Conservation (phyloP, 2,113 vertebrate genomes). For the Microcebus griseorufus region DNA sequence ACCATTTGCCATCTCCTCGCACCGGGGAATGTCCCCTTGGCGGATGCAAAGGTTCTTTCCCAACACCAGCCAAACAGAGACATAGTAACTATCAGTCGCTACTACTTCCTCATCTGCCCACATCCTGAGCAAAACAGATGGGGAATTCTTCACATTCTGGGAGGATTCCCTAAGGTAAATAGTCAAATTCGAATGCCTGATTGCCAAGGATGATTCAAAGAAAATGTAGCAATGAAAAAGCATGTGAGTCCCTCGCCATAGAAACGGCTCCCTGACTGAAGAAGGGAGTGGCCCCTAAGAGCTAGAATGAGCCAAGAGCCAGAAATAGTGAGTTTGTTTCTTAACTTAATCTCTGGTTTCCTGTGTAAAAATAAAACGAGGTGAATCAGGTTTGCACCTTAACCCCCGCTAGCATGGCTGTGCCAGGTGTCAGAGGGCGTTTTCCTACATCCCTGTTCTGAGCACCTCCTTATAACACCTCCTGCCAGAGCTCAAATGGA, state of each 20-base stretch:
- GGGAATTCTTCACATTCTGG: constrained; percentile 68
- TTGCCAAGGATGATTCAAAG: constrained; percentile 50
- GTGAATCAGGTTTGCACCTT: background rate
- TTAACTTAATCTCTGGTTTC: constrained; percentile 42
- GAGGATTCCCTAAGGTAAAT: constrained; percentile 50
- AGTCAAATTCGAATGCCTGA: constrained; percentile 25
- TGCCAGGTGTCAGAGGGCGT: background rate
- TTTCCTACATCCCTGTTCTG: background rate
- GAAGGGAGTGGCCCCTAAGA: background rate
- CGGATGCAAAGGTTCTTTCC: constrained; percentile 56
- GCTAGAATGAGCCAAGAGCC: background rate
- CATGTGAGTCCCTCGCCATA: background rate
- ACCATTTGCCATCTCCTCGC: background rate
- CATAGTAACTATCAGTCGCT: background rate
- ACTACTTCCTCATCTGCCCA: constrained; percentile 59
- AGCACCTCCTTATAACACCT: background rate
- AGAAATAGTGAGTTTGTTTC: constrained; percentile 20
- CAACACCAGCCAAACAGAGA: too few relatives aligned
- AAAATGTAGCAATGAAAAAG: constrained; percentile 18
- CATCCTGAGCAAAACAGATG: constrained; percentile 62
- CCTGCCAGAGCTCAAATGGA: background rate
- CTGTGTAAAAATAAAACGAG: constrained; percentile 25
- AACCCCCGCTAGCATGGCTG: background rate
- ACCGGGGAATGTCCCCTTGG: constrained; percentile 11
- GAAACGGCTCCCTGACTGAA: background rate